Evolutionary conservation across 1,140 invertebrate genomes (phyloP).

Genomic region (Drosophila kurseongensis): DNA sequence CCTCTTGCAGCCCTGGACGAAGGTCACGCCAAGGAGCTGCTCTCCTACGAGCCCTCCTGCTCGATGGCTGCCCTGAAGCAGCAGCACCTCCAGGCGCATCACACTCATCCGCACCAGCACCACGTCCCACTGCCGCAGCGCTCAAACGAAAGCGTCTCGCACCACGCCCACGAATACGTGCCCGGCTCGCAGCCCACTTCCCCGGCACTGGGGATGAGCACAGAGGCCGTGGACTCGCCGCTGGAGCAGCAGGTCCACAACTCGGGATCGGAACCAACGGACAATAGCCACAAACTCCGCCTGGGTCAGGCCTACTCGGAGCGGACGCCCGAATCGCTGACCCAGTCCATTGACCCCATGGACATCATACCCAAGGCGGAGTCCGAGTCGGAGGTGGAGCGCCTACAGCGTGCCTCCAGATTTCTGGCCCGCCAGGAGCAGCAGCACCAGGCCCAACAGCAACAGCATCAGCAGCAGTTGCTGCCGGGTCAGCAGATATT

Average conservation of each 20-base stretch:
- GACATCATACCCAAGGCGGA: slow-evolving; percentile 79
- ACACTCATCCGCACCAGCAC: slow-evolving; percentile 26
- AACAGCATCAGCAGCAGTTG: slow-evolving; percentile 61
- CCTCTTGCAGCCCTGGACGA: slow-evolving; percentile 76
- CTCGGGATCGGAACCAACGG: slow-evolving; percentile 60
- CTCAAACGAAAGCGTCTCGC: slow-evolving; percentile 64
- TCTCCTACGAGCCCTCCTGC: slow-evolving; percentile 75
- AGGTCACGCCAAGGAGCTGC: slow-evolving; percentile 69
- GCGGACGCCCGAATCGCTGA: slow-evolving; percentile 67
- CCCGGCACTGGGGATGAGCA: slow-evolving; percentile 53
- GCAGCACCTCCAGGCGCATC: slow-evolving; percentile 18
- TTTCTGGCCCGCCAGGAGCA: slow-evolving; percentile 63
- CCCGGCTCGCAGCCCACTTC: slow-evolving; percentile 64
- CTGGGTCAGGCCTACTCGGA: slow-evolving; percentile 59
- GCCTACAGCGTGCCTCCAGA: slow-evolving; percentile 51
- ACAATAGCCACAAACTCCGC: slow-evolving; percentile 60
- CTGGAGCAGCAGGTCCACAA: slow-evolving; percentile 67
- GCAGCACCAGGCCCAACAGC: slow-evolving; percentile 58
- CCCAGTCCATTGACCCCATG: slow-evolving; percentile 77
- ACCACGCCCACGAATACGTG: slow-evolving; percentile 65
- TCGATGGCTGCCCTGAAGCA: slow-evolving; percentile 64
- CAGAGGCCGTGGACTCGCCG: slow-evolving; percentile 61
- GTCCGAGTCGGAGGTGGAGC: slow-evolving; percentile 65
- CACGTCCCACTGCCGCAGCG: slow-evolving; percentile 66
- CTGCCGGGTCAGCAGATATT: slow-evolving; percentile 65